A percentile compares a stretch with the other conserved stretches of the same genome.
Evolutionary conservation across 2,797 vertebrate genomes (phyloP).

Genomic region (Galagoides demidoff): DNA sequence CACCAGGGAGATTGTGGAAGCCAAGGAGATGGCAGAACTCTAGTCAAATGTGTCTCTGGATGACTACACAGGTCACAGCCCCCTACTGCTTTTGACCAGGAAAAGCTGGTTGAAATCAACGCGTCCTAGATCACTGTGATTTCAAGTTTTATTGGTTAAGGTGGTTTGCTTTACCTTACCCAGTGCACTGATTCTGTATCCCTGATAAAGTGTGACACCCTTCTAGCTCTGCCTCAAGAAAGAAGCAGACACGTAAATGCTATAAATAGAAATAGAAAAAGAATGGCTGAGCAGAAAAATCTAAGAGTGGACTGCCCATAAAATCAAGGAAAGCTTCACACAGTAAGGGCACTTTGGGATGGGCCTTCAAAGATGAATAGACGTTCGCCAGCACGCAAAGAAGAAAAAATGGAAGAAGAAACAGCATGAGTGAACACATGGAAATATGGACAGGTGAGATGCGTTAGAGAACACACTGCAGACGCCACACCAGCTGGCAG

Average conservation of each 20-base stretch:
- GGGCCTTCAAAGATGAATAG: background rate
- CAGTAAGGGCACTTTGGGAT: background rate
- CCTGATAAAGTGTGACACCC: background rate
- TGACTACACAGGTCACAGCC: background rate
- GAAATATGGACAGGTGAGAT: background rate
- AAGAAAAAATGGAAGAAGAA: background rate
- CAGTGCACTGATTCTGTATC: background rate
- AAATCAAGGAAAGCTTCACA: background rate
- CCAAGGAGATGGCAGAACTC: background rate
- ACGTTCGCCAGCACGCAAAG: background rate
- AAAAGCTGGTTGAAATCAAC: background rate
- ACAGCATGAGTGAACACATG: background rate
- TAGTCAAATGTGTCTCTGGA: background rate
- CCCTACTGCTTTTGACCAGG: background rate
- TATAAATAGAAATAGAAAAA: background rate
- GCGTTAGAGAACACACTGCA: background rate
- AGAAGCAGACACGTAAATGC: background rate
- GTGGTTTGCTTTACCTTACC: constrained; percentile 26
- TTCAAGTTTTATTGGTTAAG: background rate
- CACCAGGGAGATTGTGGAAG: background rate
- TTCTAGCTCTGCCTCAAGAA: background rate
- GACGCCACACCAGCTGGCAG: background rate
- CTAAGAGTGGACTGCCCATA: background rate
- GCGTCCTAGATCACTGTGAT: background rate
- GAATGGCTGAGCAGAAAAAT: background rate